Conservation (phyloP, 2,113 vertebrate species). For the Saiga tatarica region DNA sequence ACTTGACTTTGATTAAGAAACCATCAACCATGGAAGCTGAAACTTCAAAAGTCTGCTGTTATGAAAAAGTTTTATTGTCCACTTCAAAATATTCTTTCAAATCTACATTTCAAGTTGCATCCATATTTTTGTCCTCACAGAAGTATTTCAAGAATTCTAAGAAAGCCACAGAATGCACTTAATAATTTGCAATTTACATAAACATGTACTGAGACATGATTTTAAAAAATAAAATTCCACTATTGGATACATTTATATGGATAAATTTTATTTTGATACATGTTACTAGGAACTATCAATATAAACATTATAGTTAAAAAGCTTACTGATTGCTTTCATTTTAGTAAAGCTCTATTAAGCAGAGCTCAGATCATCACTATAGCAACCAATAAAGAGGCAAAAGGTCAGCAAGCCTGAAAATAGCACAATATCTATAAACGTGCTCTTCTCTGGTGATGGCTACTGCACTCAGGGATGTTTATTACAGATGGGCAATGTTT, state of each 20-base stretch:
- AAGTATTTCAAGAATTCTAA: not conserved
- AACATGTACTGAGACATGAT: not conserved
- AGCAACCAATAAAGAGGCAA: conserved; percentile 58
- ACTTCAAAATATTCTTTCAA: conserved; percentile 9
- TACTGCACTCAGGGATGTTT: conserved; percentile 14
- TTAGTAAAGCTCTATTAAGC: conserved; percentile 54
- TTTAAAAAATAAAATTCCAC: not conserved
- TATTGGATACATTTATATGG: not conserved
- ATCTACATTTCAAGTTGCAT: not conserved
- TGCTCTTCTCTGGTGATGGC: not conserved
- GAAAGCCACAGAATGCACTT: not conserved
- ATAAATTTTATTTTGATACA: conserved; percentile 36
- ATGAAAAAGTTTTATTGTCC: not conserved
- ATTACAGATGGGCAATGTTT: conserved; percentile 25
- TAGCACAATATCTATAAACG: conserved; percentile 34
- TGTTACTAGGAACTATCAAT: not conserved
- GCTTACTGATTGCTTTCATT: conserved; percentile 45
- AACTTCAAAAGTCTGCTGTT: not conserved
- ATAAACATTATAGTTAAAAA: conserved; percentile 28
- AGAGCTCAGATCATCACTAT: conserved; percentile 52
- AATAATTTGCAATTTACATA: not conserved
- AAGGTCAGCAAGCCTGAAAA: conserved; percentile 61
- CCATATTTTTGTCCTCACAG: not conserved
- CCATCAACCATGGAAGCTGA: conserved; percentile 7
- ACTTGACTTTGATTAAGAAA: conserved; percentile 1